phyloP scores from a whole-genome alignment of 2,113 vertebrate species.

The Leptobrachium ailaonicum region DNA sequence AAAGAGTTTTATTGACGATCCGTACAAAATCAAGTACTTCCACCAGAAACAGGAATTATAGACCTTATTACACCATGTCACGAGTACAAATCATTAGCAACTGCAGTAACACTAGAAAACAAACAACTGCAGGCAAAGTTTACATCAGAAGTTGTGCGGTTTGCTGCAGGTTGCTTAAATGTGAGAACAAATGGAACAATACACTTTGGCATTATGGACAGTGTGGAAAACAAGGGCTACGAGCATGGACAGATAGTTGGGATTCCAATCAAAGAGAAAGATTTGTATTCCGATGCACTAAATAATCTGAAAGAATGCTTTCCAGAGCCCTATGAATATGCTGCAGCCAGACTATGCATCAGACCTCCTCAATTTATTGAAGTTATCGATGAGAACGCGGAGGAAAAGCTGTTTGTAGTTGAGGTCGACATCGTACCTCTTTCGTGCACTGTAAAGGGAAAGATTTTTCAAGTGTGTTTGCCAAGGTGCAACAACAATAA shows the following conservation, averaged over 20 bases:
- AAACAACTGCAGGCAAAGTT: conserved; percentile 72
- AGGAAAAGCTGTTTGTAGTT: conserved; percentile 70
- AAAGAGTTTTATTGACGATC: no score
- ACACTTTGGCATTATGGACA: conserved; percentile 80
- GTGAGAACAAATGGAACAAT: conserved; percentile 80
- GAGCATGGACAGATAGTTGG: conserved; percentile 74
- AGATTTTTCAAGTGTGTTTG: conserved; percentile 64
- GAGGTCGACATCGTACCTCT: conserved; percentile 78
- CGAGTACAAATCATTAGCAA: conserved; percentile 74
- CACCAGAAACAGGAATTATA: conserved; percentile 73
- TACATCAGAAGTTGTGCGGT: conserved; percentile 72
- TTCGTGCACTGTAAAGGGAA: conserved; percentile 58
- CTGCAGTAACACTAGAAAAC: conserved; percentile 63
- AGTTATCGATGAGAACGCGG: conserved; percentile 62
- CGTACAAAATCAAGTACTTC: conserved; percentile 68
- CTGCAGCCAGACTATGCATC: conserved; percentile 69
- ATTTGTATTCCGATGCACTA: conserved; percentile 67
- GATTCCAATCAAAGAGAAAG: conserved; percentile 63
- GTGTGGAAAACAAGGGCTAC: conserved; percentile 54
- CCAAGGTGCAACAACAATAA: conserved; percentile 71
- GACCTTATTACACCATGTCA: conserved; percentile 74
- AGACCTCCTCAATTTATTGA: conserved; percentile 74
- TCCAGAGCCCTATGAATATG: conserved; percentile 9
- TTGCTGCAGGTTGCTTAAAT: conserved; percentile 78
- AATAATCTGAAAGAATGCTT: conserved; percentile 70